Conservation (phyloP, 2,113 vertebrate genomes). For the Rhynchopsitta pachyrhyncha region DNA sequence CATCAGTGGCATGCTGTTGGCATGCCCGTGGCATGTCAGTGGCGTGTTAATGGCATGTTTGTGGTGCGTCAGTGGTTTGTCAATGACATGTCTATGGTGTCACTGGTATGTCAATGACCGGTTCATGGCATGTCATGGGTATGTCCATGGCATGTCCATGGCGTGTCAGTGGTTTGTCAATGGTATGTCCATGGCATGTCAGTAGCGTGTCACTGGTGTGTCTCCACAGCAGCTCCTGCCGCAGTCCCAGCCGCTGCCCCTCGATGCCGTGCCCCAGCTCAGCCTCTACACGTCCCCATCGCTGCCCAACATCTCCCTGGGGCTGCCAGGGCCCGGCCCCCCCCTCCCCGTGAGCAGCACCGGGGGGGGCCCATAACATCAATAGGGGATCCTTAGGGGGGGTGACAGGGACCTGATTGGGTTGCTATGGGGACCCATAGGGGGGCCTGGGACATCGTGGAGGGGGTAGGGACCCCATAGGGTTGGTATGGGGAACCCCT, state of each 20-base stretch:
- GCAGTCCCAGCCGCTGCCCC: slow-evolving; percentile 84
- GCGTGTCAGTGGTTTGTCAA: accelerated
- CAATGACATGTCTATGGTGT: no score
- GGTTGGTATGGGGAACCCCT: accelerated
- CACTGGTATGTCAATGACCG: accelerated
- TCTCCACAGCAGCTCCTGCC: slow-evolving; percentile 82
- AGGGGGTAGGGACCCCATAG: not conserved
- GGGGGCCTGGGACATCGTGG: not conserved
- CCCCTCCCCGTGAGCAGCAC: slow-evolving; percentile 85
- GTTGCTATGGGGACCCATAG: not conserved
- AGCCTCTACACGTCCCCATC: slow-evolving; percentile 95
- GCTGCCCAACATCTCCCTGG: slow-evolving; percentile 94
- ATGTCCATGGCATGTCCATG: not conserved
- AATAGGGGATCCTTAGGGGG: not conserved
- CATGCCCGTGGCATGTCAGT: no score
- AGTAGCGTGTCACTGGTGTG: accelerated
- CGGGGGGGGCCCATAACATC: not conserved
- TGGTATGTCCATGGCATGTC: no score
- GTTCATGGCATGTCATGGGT: no score
- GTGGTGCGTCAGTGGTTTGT: accelerated
- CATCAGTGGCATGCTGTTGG: not conserved
- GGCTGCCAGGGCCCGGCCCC: slow-evolving; percentile 89
- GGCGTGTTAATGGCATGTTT: no score
- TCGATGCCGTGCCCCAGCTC: slow-evolving; percentile 85
- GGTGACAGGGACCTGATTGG: no score